These are phyloP conservation scores for Apoda limacodes DNA, from an alignment of 2,888 invertebrate species.

Conservation along the genomic window DNA sequence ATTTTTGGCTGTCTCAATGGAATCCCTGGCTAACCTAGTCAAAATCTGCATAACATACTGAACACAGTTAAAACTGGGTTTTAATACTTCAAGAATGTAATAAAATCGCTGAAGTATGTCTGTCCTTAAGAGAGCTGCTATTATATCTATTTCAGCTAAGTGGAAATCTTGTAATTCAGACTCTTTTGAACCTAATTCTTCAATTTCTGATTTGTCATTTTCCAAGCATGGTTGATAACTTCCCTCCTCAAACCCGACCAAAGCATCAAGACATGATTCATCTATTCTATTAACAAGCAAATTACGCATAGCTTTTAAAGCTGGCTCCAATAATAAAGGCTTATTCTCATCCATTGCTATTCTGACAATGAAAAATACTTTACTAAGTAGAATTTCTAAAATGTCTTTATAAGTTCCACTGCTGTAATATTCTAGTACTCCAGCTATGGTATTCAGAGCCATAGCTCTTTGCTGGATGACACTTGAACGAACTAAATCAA, in stretches of 20 bases:
- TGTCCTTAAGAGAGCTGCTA: conserved; percentile 78
- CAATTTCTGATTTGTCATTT: conserved; percentile 62
- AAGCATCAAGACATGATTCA: conserved; percentile 79
- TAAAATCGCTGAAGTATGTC: conserved; percentile 80
- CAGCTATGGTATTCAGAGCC: conserved; percentile 83
- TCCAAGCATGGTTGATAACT: conserved; percentile 71
- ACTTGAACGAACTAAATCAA: conserved; percentile 81
- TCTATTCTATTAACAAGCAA: conserved; percentile 82
- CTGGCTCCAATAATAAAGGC: conserved; percentile 78
- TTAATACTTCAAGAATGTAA: conserved; percentile 79
- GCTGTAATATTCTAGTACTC: conserved; percentile 78
- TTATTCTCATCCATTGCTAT: conserved; percentile 90
- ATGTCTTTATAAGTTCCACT: conserved; percentile 82
- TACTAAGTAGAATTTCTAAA: conserved; percentile 80
- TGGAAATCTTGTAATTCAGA: conserved; percentile 86
- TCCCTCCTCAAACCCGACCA: conserved; percentile 75
- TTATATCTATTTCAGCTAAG: conserved; percentile 84
- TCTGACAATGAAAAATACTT: conserved; percentile 82
- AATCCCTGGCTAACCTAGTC: conserved; percentile 82
- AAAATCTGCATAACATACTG: conserved; percentile 83
- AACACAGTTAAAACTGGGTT: conserved; percentile 78
- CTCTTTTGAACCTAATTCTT: conserved; percentile 65
- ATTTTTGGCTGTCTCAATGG: conserved; percentile 72
- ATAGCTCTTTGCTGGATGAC: conserved; percentile 87
- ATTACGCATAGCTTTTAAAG: conserved; percentile 79